Evolutionary conservation across 2,888 invertebrate genomes (phyloP).

Genomic region (Eristalinus aeneus): DNA sequence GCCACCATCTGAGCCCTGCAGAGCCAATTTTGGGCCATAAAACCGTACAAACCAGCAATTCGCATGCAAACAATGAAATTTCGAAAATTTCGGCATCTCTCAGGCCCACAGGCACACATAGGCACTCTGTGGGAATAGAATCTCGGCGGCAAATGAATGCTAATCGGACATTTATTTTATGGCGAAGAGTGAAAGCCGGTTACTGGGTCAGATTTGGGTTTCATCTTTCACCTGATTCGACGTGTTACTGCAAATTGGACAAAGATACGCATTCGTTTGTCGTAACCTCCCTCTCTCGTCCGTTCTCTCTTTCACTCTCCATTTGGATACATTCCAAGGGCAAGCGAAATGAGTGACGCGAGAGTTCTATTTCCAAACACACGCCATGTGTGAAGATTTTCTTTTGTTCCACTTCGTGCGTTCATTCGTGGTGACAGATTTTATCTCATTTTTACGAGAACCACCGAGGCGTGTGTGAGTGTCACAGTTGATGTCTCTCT

Average conservation of each 20-base stretch:
- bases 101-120: no score
- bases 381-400: neutral
- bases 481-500: neutral
- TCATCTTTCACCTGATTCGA: constrained; percentile 1
- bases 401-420: neutral
- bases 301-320: no score
- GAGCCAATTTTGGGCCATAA: neutral
- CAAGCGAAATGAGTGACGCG: neutral
- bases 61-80: neutral
- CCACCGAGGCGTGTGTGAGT: neutral
- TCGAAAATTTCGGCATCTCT: neutral
- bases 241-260: neutral
- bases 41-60: neutral
- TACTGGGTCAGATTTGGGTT: constrained; percentile 32
- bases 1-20: neutral
- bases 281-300: no score
- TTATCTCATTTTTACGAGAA: neutral
- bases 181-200: constrained; percentile 43
- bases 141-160: neutral
- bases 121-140: neutral
- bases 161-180: neutral
- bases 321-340: neutral
- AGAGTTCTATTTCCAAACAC: neutral
- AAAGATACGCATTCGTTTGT: neutral
- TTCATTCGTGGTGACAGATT: neutral